Conservation (phyloP, 2,113 vertebrate species). For the Campylorhamphus procurvoides region DNA sequence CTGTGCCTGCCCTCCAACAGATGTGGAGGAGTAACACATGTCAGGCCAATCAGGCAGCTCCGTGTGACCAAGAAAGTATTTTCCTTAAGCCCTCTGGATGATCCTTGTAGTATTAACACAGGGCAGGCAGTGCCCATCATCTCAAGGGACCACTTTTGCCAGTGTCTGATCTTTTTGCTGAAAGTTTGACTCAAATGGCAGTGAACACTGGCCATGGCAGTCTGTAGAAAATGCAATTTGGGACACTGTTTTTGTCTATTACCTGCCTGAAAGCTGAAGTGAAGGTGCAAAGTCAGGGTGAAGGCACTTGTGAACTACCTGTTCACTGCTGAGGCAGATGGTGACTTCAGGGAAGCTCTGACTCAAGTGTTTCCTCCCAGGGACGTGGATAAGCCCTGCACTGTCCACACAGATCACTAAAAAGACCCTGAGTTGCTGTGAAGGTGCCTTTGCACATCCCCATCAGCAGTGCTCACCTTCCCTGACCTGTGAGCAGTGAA, state of each 20-base stretch:
- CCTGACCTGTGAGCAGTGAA: background rate
- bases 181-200: background rate
- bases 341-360: background rate
- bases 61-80: background rate
- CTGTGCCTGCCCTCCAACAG: background rate
- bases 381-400: background rate
- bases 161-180: background rate
- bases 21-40: background rate
- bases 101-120: background rate
- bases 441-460: background rate
- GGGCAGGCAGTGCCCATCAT: background rate
- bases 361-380: background rate
- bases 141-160: background rate
- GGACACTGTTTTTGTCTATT: background rate
- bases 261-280: background rate
- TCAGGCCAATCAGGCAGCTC: background rate
- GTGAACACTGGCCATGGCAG: background rate
- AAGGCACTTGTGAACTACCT: background rate
- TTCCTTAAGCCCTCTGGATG: background rate
- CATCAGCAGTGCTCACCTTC: background rate
- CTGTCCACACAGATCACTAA: background rate
- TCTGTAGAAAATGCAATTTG: background rate
- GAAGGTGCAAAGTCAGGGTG: accelerated
- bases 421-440: background rate
- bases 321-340: background rate